phyloP scores from a whole-genome alignment of 64 coral and sea anemone species.

The Acropora tenuis region DNA sequence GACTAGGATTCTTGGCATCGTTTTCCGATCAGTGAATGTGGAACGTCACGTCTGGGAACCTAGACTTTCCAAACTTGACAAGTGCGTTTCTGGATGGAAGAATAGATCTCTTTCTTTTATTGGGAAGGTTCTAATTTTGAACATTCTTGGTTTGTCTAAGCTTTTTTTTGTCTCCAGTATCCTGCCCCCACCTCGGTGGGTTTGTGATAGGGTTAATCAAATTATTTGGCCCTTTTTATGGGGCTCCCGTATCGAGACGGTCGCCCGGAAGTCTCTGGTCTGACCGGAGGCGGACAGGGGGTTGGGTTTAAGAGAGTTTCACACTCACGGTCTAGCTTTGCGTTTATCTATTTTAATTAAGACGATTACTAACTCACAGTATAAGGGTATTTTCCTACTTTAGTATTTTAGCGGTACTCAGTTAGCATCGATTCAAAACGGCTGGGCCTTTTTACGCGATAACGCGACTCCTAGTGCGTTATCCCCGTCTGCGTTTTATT shows the following conservation, averaged over 20 bases:
- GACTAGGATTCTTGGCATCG: conserved; percentile 4
- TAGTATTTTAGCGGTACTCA: not conserved
- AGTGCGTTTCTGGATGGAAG: conserved; percentile 8
- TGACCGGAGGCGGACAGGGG: too few relatives aligned
- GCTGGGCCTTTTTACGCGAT: not conserved
- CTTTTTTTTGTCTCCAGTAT: not conserved
- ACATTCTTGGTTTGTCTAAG: not conserved
- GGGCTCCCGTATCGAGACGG: not conserved
- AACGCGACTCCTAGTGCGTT: not conserved
- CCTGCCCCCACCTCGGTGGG: not conserved
- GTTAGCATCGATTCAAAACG: not conserved
- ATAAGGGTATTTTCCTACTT: not conserved
- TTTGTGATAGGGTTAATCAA: not conserved
- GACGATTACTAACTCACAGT: not conserved
- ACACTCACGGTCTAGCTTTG: too few relatives aligned
- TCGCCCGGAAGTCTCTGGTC: too few relatives aligned
- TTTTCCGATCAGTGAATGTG: not conserved
- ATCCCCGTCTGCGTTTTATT: not conserved
- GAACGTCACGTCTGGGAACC: not conserved
- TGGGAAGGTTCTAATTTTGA: not conserved
- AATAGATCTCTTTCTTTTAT: not conserved
- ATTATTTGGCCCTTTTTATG: not conserved
- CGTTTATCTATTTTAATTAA: too few relatives aligned
- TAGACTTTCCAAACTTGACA: not conserved
- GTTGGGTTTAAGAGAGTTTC: too few relatives aligned